Conservation (phyloP, 2,113 vertebrate genomes). For the Macquaria australasica region DNA sequence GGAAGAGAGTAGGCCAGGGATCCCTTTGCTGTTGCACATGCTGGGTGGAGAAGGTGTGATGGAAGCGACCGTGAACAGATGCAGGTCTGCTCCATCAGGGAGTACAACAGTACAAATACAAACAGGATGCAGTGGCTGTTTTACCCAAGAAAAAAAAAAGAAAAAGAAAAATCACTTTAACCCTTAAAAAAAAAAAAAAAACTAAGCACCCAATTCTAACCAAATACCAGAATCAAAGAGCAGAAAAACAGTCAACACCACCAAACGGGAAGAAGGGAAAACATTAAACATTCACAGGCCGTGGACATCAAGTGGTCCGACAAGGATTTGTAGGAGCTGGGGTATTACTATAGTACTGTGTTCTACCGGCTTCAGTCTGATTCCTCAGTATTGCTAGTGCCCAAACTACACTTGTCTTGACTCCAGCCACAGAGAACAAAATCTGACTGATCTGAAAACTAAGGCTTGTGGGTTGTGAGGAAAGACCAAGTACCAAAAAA, state of each 20-base stretch:
- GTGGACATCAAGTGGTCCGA: conserved; percentile 2
- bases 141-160: conserved; percentile 19
- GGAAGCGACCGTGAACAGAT: conserved; percentile 27
- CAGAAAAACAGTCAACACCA: conserved; percentile 21
- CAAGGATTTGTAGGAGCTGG: not conserved
- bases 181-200: conserved; percentile 5
- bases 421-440: conserved; percentile 11
- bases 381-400: conserved; percentile 45
- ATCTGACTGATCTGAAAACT: conserved; percentile 40
- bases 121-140: conserved; percentile 48
- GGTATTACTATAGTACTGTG: conserved; percentile 14
- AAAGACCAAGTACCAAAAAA: conserved; percentile 29
- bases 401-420: not conserved
- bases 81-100: conserved; percentile 20
- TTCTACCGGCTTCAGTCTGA: conserved; percentile 20
- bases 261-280: conserved; percentile 14
- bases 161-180: not conserved
- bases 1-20: conserved; percentile 52
- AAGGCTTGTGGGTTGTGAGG: conserved; percentile 49
- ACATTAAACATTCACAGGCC: conserved; percentile 52
- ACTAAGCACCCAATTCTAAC: conserved; percentile 24
- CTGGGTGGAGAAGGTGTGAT: conserved; percentile 19
- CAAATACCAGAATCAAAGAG: conserved; percentile 19
- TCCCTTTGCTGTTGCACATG: conserved; percentile 28
- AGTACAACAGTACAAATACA: conserved; percentile 38